Conservation (phyloP, 1,140 invertebrate species). For the Hylaeus anthracinus region DNA sequence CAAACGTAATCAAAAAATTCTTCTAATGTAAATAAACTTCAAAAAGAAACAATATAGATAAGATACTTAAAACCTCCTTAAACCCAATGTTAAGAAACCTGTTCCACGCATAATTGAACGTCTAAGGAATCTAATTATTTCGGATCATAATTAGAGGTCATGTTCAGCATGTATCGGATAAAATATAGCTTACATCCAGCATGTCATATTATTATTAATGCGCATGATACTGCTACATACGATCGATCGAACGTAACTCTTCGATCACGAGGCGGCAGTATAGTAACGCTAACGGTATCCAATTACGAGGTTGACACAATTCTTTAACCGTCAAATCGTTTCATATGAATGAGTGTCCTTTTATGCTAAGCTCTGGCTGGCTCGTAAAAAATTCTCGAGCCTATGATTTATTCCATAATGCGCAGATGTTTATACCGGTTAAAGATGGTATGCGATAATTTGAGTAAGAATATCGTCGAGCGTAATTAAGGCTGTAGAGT, state of each 20-base stretch:
- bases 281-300: constrained; percentile 40
- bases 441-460: background rate
- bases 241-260: constrained; percentile 30
- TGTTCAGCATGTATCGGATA: background rate
- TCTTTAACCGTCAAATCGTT: constrained; percentile 16
- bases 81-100: background rate
- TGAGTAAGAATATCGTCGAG: background rate
- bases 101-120: background rate
- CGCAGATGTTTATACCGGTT: background rate
- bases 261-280: constrained; percentile 12
- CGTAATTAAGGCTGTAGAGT: background rate
- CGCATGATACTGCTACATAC: constrained; percentile 9
- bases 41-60: too few relatives aligned
- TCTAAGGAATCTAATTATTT: background rate
- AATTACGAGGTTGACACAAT: constrained; percentile 40
- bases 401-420: constrained; percentile 1
- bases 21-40: too few relatives aligned
- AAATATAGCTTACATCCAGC: background rate
- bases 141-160: background rate
- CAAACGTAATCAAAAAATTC: too few relatives aligned
- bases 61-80: too few relatives aligned
- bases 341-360: constrained; percentile 32
- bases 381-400: background rate
- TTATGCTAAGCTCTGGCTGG: background rate
- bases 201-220: background rate